Conservation (phyloP, 2,888 invertebrate species). For the Mayetiola destructor region DNA sequence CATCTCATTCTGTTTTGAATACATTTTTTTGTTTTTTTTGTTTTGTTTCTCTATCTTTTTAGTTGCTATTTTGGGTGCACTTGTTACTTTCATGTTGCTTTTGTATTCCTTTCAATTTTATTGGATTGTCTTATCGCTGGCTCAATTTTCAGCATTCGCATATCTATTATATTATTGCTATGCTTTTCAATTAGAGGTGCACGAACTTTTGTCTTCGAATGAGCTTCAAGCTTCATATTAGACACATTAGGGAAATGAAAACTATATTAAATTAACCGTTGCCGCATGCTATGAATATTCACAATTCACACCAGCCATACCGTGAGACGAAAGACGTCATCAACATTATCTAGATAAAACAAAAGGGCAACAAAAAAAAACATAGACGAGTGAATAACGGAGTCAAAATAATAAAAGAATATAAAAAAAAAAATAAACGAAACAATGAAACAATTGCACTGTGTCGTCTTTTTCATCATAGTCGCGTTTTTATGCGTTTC, state of each 20-base stretch:
- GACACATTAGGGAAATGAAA: constrained; percentile 15
- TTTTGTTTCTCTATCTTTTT: neutral
- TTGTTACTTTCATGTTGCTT: neutral
- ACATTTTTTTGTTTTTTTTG: neutral
- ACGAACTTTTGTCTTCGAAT: constrained; percentile 14
- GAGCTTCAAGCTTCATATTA: constrained; percentile 7
- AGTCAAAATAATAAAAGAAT: neutral
- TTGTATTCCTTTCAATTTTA: neutral
- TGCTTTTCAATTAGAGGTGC: constrained; percentile 13
- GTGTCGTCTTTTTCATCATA: too few species aligned
- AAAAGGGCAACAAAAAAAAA: too few species aligned
- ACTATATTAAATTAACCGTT: constrained; percentile 14
- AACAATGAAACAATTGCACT: too few species aligned
- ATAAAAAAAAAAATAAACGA: too few species aligned
- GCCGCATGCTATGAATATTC: neutral
- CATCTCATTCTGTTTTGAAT: neutral
- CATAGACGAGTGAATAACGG: too few species aligned
- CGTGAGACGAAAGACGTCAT: too few species aligned
- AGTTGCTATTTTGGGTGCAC: neutral
- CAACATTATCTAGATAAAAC: too few species aligned
- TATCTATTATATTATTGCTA: constrained; percentile 11
- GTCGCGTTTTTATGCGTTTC: too few species aligned
- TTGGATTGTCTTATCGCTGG: neutral
- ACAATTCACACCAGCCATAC: too few species aligned
- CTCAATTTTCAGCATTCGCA: too few species aligned